phyloP scores from a whole-genome alignment of 2,797 vertebrate species.

The Hoplostethus atlanticus region DNA sequence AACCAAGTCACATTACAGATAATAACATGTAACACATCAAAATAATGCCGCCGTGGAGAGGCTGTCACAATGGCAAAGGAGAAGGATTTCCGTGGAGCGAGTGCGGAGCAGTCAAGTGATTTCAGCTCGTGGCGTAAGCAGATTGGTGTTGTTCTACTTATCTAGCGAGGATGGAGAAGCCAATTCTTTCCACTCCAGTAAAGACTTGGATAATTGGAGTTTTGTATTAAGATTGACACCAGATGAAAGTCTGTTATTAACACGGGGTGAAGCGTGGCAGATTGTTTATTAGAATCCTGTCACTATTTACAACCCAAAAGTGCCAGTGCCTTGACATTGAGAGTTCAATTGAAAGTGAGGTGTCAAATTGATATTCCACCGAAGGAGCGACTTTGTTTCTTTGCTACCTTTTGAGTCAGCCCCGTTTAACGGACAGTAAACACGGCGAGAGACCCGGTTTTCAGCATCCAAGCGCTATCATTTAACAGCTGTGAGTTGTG shows the following conservation, averaged over 20 bases:
- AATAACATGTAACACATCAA: not conserved
- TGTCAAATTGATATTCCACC: constrained; percentile 70
- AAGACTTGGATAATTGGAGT: constrained; percentile 83
- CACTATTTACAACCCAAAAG: constrained; percentile 83
- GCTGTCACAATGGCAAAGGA: not conserved
- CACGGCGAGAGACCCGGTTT: not conserved
- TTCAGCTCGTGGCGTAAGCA: constrained; percentile 46
- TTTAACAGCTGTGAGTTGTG: too few species aligned
- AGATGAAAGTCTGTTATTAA: constrained; percentile 86
- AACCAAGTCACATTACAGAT: constrained; percentile 1
- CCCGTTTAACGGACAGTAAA: constrained; percentile 24
- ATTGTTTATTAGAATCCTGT: constrained; percentile 87
- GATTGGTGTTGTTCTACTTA: constrained; percentile 67
- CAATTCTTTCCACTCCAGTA: constrained; percentile 83
- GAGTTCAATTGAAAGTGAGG: constrained; percentile 77
- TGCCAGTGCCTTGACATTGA: constrained; percentile 77
- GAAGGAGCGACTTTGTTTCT: constrained; percentile 60
- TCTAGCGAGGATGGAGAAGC: constrained; percentile 70
- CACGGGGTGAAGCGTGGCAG: constrained; percentile 82
- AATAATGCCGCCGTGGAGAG: not conserved
- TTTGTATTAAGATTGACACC: constrained; percentile 86
- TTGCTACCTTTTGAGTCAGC: constrained; percentile 41
- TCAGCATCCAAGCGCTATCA: too few species aligned
- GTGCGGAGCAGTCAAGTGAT: constrained; percentile 44
- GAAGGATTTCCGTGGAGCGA: constrained; percentile 28